phyloP scores from a whole-genome alignment of 2,113 vertebrate genomes.

The Cottus gobio region DNA sequence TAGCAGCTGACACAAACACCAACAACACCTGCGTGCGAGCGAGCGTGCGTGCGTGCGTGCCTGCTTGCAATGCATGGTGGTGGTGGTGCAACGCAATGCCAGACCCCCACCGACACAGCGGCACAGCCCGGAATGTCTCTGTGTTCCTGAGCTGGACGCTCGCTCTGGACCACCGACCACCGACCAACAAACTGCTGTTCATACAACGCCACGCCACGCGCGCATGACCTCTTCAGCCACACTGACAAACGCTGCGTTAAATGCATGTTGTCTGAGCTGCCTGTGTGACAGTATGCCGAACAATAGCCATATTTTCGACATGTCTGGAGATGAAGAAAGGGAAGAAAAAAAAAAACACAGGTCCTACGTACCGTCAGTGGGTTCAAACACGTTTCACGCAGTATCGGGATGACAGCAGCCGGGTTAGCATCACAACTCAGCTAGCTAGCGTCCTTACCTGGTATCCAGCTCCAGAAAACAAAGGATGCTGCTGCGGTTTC shows the following conservation, averaged over 20 bases:
- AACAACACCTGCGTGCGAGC: constrained; percentile 23
- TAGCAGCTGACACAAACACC: constrained; percentile 12
- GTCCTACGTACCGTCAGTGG: not conserved
- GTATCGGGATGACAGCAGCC: not conserved
- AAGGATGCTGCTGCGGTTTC: constrained; percentile 73
- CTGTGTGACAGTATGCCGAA: constrained; percentile 39
- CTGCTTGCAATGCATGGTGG: not conserved
- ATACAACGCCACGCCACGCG: not conserved
- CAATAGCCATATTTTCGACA: constrained; percentile 62
- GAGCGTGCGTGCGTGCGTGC: not conserved
- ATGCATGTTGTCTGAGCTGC: not conserved
- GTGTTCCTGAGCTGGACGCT: not conserved
- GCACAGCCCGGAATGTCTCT: constrained; percentile 4
- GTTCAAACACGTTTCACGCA: not conserved
- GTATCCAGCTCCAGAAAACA: constrained; percentile 45
- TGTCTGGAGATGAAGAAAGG: constrained; percentile 2
- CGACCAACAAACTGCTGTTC: no score
- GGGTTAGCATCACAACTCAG: not conserved
- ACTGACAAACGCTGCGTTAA: no score
- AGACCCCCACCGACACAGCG: constrained; percentile 21
- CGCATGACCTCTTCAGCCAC: not conserved
- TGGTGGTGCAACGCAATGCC: constrained; percentile 53
- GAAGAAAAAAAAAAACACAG: not conserved
- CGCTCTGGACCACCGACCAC: not conserved
- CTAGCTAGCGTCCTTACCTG: constrained; percentile 65